Evolutionary conservation across 2,113 vertebrate genomes (phyloP).

Genomic region (Carlito syrichta): DNA sequence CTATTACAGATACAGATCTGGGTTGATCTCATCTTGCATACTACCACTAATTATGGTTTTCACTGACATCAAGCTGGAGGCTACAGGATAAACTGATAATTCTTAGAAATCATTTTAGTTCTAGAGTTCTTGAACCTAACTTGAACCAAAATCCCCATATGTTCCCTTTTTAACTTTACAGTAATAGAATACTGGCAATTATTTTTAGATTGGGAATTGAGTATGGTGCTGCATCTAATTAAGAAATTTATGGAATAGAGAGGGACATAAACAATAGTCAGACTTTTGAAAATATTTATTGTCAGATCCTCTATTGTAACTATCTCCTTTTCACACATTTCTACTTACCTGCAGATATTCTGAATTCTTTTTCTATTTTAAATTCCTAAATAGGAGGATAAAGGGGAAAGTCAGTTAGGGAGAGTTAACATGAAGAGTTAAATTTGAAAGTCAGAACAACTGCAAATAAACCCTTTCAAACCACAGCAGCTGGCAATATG

Average conservation of each 20-base stretch:
- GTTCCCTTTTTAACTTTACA: not conserved
- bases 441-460: not conserved
- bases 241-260: not conserved
- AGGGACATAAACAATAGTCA: not conserved
- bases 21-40: not conserved
- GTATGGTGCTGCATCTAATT: not conserved
- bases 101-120: not conserved
- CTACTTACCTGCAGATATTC: not conserved
- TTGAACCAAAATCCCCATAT: not conserved
- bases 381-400: not conserved
- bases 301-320: not conserved
- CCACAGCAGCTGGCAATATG: not conserved
- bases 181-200: not conserved
- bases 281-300: not conserved
- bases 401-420: not conserved
- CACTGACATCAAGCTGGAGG: not conserved
- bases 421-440: constrained; percentile 21
- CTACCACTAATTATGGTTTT: not conserved
- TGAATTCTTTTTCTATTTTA: constrained; percentile 24
- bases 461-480: not conserved
- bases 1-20: not conserved
- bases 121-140: not conserved
- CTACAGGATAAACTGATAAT: not conserved
- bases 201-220: not conserved
- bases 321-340: not conserved